Evolutionary conservation across 1,140 invertebrate species (phyloP).

Genomic region (Zaprionus ghesquierei): DNA sequence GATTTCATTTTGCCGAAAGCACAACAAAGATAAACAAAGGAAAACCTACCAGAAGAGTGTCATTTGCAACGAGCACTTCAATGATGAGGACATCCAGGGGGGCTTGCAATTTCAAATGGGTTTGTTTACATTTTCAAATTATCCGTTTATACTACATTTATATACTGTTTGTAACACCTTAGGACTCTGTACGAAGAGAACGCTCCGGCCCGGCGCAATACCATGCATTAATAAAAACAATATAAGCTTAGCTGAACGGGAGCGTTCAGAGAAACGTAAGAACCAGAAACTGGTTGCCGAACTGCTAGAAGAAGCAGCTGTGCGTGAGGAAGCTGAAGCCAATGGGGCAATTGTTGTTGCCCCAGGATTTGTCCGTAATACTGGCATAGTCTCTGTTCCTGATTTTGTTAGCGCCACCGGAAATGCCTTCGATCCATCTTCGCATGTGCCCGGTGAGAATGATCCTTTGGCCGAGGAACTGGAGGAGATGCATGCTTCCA

Average conservation of each 20-base stretch:
- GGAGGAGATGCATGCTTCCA: neutral
- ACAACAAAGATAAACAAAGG: conserved; percentile 26
- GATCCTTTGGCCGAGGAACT: conserved; percentile 25
- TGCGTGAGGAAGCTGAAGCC: conserved; percentile 33
- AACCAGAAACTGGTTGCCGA: conserved; percentile 23
- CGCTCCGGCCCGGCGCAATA: conserved; percentile 23
- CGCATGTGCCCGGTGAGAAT: conserved; percentile 1
- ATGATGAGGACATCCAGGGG: conserved; percentile 61
- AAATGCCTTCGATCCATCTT: conserved; percentile 23
- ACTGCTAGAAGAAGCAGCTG: conserved; percentile 28
- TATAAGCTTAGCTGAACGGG: conserved; percentile 17
- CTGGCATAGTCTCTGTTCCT: conserved; percentile 24
- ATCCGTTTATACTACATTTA: neutral
- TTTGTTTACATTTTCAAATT: conserved; percentile 25
- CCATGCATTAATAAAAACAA: conserved; percentile 40
- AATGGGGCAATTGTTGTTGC: conserved; percentile 29
- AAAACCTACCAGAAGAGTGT: conserved; percentile 37
- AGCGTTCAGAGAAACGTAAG: conserved; percentile 16
- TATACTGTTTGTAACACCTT: neutral
- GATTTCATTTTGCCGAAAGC: conserved; percentile 29
- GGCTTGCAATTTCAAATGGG: conserved; percentile 63
- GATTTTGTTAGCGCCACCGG: conserved; percentile 36
- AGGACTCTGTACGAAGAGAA: conserved; percentile 37
- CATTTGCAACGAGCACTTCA: conserved; percentile 63
- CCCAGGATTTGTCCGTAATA: conserved; percentile 27